phyloP scores from a whole-genome alignment of 2,113 vertebrate species.

The Hepsetus odoe region DNA sequence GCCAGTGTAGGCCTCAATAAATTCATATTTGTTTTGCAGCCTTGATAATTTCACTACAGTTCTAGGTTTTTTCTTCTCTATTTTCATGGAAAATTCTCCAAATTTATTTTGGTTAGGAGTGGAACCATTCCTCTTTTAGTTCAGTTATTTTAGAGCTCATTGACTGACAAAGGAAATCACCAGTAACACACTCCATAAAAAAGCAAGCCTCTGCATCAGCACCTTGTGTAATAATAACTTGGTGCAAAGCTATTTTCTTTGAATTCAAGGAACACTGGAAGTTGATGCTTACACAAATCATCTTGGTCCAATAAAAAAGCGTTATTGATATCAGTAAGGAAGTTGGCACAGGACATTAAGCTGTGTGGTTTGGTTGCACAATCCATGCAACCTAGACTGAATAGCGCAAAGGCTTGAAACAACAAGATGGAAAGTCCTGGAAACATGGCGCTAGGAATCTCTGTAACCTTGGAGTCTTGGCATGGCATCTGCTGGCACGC shows the following conservation, averaged over 20 bases:
- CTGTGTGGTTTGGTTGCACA: background rate
- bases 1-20: background rate
- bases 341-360: background rate
- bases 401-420: background rate
- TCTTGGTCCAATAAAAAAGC: background rate
- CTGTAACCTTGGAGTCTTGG: conserved; percentile 71
- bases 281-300: background rate
- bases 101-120: background rate
- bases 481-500: conserved; percentile 57
- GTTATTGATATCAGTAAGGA: background rate
- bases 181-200: background rate
- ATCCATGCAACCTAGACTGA: background rate
- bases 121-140: background rate
- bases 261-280: background rate
- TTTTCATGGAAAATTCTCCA: background rate
- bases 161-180: background rate
- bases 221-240: background rate
- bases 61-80: background rate
- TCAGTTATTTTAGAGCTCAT: background rate
- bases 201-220: background rate
- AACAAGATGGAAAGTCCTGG: conserved; percentile 13
- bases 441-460: conserved; percentile 51
- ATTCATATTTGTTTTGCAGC: background rate
- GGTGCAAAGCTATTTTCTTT: background rate
- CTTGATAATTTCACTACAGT: background rate